Conservation (phyloP, 2,888 invertebrate genomes). For the Leptopilina myrica region DNA sequence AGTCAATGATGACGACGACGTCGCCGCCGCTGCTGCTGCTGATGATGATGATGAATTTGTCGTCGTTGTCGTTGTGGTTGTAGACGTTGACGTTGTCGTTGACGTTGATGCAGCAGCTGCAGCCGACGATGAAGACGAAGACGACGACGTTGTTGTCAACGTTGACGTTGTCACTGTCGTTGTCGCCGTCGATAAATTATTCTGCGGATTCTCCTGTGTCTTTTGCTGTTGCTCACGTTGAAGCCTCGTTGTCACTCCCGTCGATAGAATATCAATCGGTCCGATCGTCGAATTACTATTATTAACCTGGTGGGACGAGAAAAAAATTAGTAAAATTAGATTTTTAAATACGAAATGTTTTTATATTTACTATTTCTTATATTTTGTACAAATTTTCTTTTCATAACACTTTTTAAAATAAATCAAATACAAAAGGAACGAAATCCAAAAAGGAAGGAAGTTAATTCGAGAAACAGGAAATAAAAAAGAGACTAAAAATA, state of each 20-base stretch:
- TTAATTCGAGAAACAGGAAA: too few relatives aligned
- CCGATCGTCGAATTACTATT: slow-evolving; percentile 74
- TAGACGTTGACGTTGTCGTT: slow-evolving; percentile 48
- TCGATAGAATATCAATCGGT: slow-evolving; percentile 82
- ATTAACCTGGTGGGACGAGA: slow-evolving; percentile 69
- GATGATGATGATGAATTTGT: slow-evolving; percentile 62
- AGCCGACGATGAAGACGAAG: slow-evolving; percentile 59
- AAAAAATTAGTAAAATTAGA: too few relatives aligned
- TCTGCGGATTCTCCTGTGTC: slow-evolving; percentile 78
- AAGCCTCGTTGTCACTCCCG: slow-evolving; percentile 90
- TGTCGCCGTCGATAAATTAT: slow-evolving; percentile 63
- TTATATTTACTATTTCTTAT: too few relatives aligned
- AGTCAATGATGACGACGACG: slow-evolving; percentile 50
- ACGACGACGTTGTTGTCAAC: slow-evolving; percentile 60
- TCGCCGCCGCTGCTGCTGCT: slow-evolving; percentile 47
- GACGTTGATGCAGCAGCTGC: too few relatives aligned
- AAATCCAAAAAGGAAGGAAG: too few relatives aligned
- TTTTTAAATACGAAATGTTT: too few relatives aligned
- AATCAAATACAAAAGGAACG: too few relatives aligned
- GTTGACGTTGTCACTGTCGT: slow-evolving; percentile 66
- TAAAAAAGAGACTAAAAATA: too few relatives aligned
- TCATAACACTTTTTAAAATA: too few relatives aligned
- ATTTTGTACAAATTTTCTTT: too few relatives aligned
- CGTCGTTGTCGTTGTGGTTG: slow-evolving; percentile 25
- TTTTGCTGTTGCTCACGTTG: slow-evolving; percentile 88